Evolutionary conservation across 2,888 invertebrate species (phyloP).

Genomic region (Lasioglossum oenotherae): DNA sequence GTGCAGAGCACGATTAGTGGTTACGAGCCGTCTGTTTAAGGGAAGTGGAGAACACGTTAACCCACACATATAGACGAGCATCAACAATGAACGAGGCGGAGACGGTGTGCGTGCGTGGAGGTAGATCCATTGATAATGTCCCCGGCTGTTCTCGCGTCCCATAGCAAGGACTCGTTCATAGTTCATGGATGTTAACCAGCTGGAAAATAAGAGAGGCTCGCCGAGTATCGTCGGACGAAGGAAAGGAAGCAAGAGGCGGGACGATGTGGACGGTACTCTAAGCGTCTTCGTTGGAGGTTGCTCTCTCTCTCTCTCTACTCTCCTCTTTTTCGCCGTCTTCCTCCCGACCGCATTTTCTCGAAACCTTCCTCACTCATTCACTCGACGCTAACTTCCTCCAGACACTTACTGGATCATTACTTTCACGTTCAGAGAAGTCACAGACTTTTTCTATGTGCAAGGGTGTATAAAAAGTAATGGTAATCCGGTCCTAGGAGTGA

Average conservation of each 20-base stretch:
- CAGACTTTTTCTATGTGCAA: background rate
- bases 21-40: slow-evolving; percentile 56
- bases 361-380: background rate
- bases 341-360: slow-evolving; percentile 41
- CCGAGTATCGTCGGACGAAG: slow-evolving; percentile 49
- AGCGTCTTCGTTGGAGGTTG: slow-evolving; percentile 54
- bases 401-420: background rate
- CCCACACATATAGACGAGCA: slow-evolving; percentile 43
- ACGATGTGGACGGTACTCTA: slow-evolving; percentile 34
- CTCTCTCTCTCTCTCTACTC: background rate
- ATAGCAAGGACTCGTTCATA: slow-evolving; percentile 68
- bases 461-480: no score
- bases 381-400: slow-evolving; percentile 19
- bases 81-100: background rate
- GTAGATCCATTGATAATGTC: slow-evolving; percentile 76
- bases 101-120: slow-evolving; percentile 53
- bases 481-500: no score
- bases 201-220: slow-evolving; percentile 71
- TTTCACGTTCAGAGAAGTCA: background rate
- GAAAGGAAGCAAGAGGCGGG: slow-evolving; percentile 52
- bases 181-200: slow-evolving; percentile 74
- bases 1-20: slow-evolving; percentile 40
- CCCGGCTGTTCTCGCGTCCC: slow-evolving; percentile 71
- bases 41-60: slow-evolving; percentile 56
- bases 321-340: slow-evolving; percentile 25